Base-by-base conservation (phyloP, 2,888 invertebrate genomes). In the Bimastos eiseni region DNA sequence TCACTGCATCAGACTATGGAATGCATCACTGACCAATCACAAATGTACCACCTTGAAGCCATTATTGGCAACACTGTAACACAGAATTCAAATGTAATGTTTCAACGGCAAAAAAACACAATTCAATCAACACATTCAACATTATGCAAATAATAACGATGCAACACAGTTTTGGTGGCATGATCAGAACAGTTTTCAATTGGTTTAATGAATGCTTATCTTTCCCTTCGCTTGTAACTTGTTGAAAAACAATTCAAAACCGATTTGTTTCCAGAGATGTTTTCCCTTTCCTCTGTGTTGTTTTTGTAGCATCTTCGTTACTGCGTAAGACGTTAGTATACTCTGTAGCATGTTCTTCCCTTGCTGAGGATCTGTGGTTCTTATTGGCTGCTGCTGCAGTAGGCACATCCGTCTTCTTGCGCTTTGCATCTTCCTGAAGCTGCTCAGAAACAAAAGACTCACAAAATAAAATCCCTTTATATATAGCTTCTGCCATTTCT, bases 391-490 rank as follows among this genome's bases (percentile, higher is more conserved):
- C 91, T 19, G 89, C 70, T 21, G n/a, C 41, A 11, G 89, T 36
- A 37, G 70, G n/a, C 38, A 36, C 90, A 86, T 91, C 91, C 17
- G 90, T 90, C 91, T 91, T 91, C 90, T 91, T 91, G 36, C 36
- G 90, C n/a, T 91, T 84, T 17, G 38, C 90, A 86, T 83, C 88
- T 36, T 90, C 70, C 41, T 84, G 88, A 86, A 37, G 36, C 86
- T 86, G 37, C 34, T n/a, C 4, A 70, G 13, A n/a, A 70, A n/a
- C 8, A n/a, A 70, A 70, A 49, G 49, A 49, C 49, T 49, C n/a
- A 70, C 13, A n/a, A 70, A n/a, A 11, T n/a, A n/a, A 3, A n/a
- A n/a, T 13, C 49, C 21, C 55, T 24, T 55, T 55, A 3, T 0
- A 30, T 70, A 8, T 30, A 70, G 70, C 30, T 70, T 3, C n/a